Percentiles rank a stretch among this genome's conserved stretches.
Conservation (phyloP, 2,888 invertebrate species). For the Tiliacea citrago region DNA sequence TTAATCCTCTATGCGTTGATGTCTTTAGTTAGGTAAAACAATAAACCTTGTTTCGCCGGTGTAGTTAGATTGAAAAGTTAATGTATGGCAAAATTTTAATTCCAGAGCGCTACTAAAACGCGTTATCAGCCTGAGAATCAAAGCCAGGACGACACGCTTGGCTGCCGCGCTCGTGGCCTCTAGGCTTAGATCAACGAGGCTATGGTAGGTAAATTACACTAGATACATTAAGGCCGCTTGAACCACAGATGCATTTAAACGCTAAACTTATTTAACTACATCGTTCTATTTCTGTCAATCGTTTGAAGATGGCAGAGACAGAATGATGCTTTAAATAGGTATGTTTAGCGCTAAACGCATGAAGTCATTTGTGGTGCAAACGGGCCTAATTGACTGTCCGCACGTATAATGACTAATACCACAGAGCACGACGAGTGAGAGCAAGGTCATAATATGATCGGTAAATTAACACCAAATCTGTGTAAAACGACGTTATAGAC, state of each 20-base stretch:
- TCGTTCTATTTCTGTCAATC: background rate
- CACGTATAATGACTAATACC: background rate
- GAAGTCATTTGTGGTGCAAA: background rate
- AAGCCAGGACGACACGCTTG: slow-evolving; percentile 5
- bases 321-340: background rate
- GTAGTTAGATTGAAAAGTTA: background rate
- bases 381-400: background rate
- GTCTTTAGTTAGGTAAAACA: slow-evolving; percentile 18
- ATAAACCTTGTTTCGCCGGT: background rate
- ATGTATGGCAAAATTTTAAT: background rate
- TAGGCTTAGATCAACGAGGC: slow-evolving; percentile 1
- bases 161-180: background rate
- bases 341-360: background rate
- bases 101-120: no score
- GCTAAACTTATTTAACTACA: background rate
- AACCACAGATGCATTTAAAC: background rate
- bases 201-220: background rate
- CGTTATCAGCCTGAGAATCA: slow-evolving; percentile 9
- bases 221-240: background rate
- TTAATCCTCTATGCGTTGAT: slow-evolving; percentile 23
- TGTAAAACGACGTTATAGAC: background rate
- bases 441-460: background rate
- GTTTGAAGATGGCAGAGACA: background rate
- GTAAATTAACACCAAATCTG: background rate
- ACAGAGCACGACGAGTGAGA: background rate